phyloP scores from a whole-genome alignment of 2,888 invertebrate species.

The Megamerina dolium region DNA sequence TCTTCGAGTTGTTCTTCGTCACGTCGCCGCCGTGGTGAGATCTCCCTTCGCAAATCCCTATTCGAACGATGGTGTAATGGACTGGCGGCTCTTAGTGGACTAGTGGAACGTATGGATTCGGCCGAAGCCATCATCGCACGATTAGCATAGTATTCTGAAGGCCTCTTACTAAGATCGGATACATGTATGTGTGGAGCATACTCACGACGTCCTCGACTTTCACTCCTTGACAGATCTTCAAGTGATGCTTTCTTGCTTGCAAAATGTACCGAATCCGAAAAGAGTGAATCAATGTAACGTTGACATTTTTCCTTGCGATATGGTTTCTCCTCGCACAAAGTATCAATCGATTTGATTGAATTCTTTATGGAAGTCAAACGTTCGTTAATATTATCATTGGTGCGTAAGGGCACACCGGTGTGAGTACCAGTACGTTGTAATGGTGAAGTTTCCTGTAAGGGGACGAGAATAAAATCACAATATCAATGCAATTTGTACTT shows the following conservation, averaged over 20 bases:
- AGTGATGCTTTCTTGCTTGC: constrained; percentile 36
- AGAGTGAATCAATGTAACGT: constrained; percentile 45
- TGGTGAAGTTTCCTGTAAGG: constrained; percentile 38
- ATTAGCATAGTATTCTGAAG: constrained; percentile 26
- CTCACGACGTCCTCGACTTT: constrained; percentile 30
- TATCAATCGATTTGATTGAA: constrained; percentile 49
- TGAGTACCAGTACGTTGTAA: constrained; percentile 41
- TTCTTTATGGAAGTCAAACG: constrained; percentile 47
- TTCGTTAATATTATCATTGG: constrained; percentile 48
- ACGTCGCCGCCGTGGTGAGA: constrained; percentile 42
- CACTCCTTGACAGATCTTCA: constrained; percentile 36
- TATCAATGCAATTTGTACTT: background rate
- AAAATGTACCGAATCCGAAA: constrained; percentile 37
- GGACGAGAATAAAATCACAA: background rate
- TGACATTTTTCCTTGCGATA: constrained; percentile 44
- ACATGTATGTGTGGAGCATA: constrained; percentile 36
- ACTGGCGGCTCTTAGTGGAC: constrained; percentile 33
- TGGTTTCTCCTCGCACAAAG: constrained; percentile 44
- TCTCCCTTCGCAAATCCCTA: constrained; percentile 40
- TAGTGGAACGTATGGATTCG: constrained; percentile 34
- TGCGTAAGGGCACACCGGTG: constrained; percentile 40
- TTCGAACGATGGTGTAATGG: constrained; percentile 38
- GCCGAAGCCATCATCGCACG: constrained; percentile 36
- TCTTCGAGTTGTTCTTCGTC: constrained; percentile 44
- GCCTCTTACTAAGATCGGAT: constrained; percentile 27